Evolutionary conservation across 1,140 invertebrate species (phyloP).

Genomic region (Trinorchestia longiramus): DNA sequence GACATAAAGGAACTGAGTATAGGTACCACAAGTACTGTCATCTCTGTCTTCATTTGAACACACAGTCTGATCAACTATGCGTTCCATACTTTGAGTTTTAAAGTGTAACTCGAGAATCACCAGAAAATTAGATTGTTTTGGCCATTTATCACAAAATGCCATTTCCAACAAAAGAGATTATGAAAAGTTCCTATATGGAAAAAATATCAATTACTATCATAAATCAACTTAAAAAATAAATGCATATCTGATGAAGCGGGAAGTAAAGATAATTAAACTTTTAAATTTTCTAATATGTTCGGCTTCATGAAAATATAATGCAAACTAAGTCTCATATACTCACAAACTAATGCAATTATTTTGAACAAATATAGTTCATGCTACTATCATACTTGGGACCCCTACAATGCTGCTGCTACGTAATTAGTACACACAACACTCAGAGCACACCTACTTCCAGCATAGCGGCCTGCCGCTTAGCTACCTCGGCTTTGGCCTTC

Average conservation of each 20-base stretch:
- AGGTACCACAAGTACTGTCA: background rate
- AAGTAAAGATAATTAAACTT: background rate
- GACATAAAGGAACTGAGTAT: background rate
- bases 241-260: background rate
- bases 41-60: background rate
- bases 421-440: constrained; percentile 33
- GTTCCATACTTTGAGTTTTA: background rate
- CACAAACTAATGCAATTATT: background rate
- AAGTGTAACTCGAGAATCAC: background rate
- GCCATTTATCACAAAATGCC: background rate
- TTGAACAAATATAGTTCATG: background rate
- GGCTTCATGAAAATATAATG: background rate
- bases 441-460: constrained; percentile 51
- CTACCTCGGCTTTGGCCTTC: constrained; percentile 53
- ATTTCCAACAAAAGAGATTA: background rate
- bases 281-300: background rate
- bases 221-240: background rate
- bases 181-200: background rate
- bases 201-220: background rate
- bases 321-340: background rate
- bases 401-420: background rate
- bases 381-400: background rate
- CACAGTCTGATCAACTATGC: background rate
- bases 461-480: constrained; percentile 53
- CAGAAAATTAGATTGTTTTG: background rate